phyloP scores from a whole-genome alignment of 2,797 vertebrate species.

The Meriones psammophilus region DNA sequence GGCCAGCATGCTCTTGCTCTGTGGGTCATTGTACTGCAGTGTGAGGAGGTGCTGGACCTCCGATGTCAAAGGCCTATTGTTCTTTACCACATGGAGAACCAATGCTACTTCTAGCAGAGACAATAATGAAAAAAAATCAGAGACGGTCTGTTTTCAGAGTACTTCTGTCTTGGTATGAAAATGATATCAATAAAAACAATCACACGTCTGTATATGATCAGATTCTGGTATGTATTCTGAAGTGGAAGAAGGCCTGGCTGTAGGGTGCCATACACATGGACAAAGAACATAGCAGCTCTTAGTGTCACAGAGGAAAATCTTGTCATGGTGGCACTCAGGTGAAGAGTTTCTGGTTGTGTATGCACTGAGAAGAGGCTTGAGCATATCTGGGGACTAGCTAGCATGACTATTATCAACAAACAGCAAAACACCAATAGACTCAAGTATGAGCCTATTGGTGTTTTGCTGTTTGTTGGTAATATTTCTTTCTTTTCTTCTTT shows the following conservation, averaged over 20 bases:
- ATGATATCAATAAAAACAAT: slow-evolving; percentile 1
- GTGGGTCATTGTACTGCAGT: background rate
- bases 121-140: background rate
- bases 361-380: background rate
- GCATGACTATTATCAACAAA: background rate
- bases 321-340: background rate
- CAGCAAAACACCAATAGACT: no score
- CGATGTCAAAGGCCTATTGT: background rate
- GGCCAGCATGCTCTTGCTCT: background rate
- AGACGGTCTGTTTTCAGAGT: background rate
- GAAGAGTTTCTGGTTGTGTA: background rate
- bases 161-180: slow-evolving; percentile 19
- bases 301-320: background rate
- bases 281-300: background rate
- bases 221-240: background rate
- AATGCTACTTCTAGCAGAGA: background rate
- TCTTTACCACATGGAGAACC: background rate
- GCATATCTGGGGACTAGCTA: background rate
- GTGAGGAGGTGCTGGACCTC: background rate
- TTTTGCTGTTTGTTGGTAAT: background rate
- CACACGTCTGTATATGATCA: background rate
- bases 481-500: background rate
- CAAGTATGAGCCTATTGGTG: background rate
- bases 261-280: background rate
- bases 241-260: background rate